Conservation (phyloP, 2,797 vertebrate genomes). For the Glossophaga mutica region DNA sequence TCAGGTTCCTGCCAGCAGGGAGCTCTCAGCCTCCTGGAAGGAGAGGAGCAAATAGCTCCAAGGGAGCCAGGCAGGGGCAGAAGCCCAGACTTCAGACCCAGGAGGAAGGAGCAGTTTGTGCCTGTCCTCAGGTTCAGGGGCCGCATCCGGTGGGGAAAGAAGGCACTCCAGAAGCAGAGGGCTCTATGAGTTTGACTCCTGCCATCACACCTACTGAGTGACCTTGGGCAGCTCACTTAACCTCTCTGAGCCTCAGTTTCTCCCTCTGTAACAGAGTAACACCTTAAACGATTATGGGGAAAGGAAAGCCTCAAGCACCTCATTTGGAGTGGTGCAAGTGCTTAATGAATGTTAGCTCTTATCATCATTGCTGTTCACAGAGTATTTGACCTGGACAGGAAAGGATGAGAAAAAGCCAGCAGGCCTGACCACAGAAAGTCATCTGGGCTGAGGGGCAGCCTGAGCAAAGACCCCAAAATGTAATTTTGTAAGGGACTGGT, state of each 20-base stretch:
- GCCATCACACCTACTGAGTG: background rate
- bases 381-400: background rate
- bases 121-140: too few species aligned
- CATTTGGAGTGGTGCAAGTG: background rate
- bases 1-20: background rate
- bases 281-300: background rate
- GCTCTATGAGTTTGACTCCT: background rate
- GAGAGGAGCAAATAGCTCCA: background rate
- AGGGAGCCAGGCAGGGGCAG: background rate
- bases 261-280: background rate
- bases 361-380: background rate
- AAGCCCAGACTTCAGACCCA: background rate
- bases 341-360: background rate
- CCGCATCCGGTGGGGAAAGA: background rate
- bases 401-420: background rate
- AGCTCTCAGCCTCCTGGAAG: background rate
- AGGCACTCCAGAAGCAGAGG: background rate
- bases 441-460: background rate
- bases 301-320: background rate
- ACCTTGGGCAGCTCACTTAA: background rate
- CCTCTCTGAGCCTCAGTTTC: background rate
- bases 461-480: background rate
- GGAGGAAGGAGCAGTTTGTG: fast-evolving
- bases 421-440: background rate
- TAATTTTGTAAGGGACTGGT: background rate